A percentile compares a stretch with the other conserved stretches of the same genome.
These are phyloP conservation scores for Tetraodon nigroviridis DNA, from an alignment of 2,113 vertebrate genomes.

Conservation along the genomic window DNA sequence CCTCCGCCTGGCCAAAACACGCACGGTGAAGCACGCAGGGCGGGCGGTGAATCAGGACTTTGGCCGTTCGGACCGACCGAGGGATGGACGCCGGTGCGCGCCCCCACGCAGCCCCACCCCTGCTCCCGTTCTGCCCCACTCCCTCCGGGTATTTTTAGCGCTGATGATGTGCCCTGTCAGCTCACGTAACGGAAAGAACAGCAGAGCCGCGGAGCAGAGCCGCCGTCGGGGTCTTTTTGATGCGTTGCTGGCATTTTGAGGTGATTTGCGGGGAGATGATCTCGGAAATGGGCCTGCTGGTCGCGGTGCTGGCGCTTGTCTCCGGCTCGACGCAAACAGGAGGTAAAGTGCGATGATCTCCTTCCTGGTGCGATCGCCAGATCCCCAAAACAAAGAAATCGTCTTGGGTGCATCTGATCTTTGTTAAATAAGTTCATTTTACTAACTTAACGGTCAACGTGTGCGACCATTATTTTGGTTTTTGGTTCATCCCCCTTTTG, in stretches of 20 bases:
- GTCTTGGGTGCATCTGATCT: too few relatives aligned
- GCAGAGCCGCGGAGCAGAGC: conserved; percentile 28
- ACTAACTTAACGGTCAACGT: too few relatives aligned
- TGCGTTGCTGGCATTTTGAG: conserved; percentile 6
- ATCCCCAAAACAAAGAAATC: too few relatives aligned
- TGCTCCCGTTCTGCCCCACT: conserved; percentile 62
- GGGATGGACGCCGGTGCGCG: neutral
- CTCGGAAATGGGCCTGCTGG: conserved; percentile 26
- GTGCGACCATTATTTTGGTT: too few relatives aligned
- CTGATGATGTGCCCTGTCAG: conserved; percentile 59
- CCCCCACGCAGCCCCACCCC: conserved; percentile 51
- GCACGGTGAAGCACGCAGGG: neutral
- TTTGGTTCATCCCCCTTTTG: too few relatives aligned
- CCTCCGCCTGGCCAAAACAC: neutral
- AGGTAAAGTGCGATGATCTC: conserved; percentile 44
- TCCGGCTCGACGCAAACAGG: conserved; percentile 42
- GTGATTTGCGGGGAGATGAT: conserved; percentile 51
- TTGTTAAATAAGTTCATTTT: too few relatives aligned
- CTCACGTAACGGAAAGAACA: conserved; percentile 65
- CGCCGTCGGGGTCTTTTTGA: neutral
- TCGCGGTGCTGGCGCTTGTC: conserved; percentile 47
- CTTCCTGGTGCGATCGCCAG: neutral
- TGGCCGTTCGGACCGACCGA: neutral
- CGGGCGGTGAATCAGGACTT: neutral
- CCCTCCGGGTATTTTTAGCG: conserved; percentile 73